Conservation (phyloP, 1,140 invertebrate genomes). For the Drosophila tani region DNA sequence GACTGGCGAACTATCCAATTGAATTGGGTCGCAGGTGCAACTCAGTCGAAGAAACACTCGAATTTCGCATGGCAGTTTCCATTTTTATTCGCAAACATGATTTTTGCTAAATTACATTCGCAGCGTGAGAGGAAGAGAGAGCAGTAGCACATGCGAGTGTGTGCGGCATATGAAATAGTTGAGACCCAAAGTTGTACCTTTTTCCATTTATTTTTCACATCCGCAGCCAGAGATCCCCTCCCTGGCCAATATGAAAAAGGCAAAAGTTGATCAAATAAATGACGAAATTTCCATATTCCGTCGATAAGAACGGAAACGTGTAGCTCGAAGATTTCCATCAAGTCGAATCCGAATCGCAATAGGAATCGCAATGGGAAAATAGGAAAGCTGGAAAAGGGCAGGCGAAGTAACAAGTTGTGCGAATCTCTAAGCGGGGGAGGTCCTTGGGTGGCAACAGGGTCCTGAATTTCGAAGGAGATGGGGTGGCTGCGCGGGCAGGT, state of each 20-base stretch:
- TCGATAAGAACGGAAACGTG: conserved; percentile 75
- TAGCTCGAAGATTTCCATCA: conserved; percentile 77
- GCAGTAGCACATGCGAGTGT: too few relatives aligned
- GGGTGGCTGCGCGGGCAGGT: conserved; percentile 57
- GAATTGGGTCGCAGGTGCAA: conserved; percentile 69
- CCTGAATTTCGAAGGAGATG: background rate
- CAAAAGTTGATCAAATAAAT: conserved; percentile 83
- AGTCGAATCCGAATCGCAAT: conserved; percentile 41
- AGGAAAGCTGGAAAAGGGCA: conserved; percentile 8
- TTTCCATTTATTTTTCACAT: conserved; percentile 70
- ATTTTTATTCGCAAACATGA: conserved; percentile 79
- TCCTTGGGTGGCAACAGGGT: conserved; percentile 19
- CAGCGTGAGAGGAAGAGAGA: too few relatives aligned
- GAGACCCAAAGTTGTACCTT: conserved; percentile 62
- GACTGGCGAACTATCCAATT: conserved; percentile 66
- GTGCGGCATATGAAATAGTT: conserved; percentile 78
- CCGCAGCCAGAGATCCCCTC: conserved; percentile 17
- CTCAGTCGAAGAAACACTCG: conserved; percentile 9
- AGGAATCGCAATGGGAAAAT: conserved; percentile 29
- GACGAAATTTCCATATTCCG: conserved; percentile 79
- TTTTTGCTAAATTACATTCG: conserved; percentile 76
- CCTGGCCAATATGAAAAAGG: conserved; percentile 65
- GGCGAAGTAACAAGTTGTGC: conserved; percentile 72
- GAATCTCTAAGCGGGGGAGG: conserved; percentile 49
- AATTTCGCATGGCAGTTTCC: conserved; percentile 46